These are phyloP conservation scores for Mionectes macconnelli DNA, from an alignment of 2,113 vertebrate genomes.

Conservation along the genomic window DNA sequence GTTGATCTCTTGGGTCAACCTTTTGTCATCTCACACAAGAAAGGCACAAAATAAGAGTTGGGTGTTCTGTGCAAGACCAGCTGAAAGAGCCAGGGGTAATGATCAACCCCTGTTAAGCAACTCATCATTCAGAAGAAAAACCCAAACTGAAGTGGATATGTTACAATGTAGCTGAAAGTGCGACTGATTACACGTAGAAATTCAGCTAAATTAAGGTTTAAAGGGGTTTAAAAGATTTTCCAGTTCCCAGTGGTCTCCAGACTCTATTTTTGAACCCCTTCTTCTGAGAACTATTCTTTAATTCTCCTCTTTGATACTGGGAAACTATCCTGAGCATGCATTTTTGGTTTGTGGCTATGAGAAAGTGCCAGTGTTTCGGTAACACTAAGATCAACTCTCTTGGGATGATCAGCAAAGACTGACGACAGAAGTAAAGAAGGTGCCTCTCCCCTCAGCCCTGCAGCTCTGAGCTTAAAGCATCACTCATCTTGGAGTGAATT, in stretches of 20 bases:
- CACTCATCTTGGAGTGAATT: not conserved
- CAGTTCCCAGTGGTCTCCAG: not conserved
- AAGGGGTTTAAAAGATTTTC: not conserved
- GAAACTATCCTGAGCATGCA: not conserved
- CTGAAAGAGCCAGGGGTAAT: not conserved
- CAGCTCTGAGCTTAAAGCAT: not conserved
- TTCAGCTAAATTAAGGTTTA: not conserved
- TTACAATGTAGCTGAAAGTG: not conserved
- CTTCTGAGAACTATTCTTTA: not conserved
- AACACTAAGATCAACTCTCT: not conserved
- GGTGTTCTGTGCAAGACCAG: not conserved
- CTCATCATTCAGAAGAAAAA: not conserved
- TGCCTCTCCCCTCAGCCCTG: not conserved
- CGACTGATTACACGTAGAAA: not conserved
- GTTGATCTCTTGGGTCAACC: not conserved
- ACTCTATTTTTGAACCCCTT: not conserved
- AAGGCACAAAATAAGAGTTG: not conserved
- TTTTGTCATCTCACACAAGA: not conserved
- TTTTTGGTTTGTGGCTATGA: not conserved
- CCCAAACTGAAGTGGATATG: not conserved
- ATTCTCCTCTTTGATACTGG: not conserved
- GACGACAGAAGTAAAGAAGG: not conserved
- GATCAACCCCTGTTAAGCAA: not conserved
- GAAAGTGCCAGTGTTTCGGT: not conserved
- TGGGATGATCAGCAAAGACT: not conserved